Percentiles rank a stretch among this genome's conserved stretches.
phyloP scores from a whole-genome alignment of 2,888 invertebrate genomes.

The Hirudinaria manillensis region DNA sequence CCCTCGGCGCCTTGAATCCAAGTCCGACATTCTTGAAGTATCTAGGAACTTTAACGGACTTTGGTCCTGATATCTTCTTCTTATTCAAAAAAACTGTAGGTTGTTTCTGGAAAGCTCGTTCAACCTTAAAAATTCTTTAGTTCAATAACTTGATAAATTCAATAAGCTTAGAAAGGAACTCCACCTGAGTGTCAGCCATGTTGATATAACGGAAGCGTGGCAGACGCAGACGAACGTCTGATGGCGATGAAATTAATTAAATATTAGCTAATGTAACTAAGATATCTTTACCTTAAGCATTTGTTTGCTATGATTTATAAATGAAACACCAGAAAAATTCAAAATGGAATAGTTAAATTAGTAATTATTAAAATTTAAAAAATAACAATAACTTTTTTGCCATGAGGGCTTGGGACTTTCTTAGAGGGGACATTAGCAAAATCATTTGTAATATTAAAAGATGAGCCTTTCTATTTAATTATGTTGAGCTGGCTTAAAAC shows the following conservation, averaged over 20 bases:
- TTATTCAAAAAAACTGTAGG: conserved; percentile 80
- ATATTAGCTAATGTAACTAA: not conserved
- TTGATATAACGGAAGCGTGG: not conserved
- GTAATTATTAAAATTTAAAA: too few species aligned
- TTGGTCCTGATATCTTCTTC: conserved; percentile 58
- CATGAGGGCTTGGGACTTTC: too few species aligned
- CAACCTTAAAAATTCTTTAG: conserved; percentile 63
- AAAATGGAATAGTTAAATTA: too few species aligned
- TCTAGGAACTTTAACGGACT: conserved; percentile 61
- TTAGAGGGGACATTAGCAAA: too few species aligned
- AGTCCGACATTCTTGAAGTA: conserved; percentile 83
- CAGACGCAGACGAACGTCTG: not conserved
- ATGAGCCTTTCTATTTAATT: too few species aligned
- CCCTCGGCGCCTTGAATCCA: conserved; percentile 92
- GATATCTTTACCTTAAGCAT: too few species aligned
- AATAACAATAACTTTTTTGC: too few species aligned
- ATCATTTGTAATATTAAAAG: too few species aligned
- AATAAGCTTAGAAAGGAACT: not conserved
- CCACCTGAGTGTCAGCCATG: not conserved
- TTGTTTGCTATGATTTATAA: too few species aligned
- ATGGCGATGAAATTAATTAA: not conserved
- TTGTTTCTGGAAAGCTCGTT: conserved; percentile 92
- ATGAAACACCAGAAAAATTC: too few species aligned
- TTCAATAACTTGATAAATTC: not conserved
- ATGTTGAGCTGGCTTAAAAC: too few species aligned